Evolutionary conservation across 1,140 invertebrate species (phyloP).

Genomic region (Xylocopa sonorina): DNA sequence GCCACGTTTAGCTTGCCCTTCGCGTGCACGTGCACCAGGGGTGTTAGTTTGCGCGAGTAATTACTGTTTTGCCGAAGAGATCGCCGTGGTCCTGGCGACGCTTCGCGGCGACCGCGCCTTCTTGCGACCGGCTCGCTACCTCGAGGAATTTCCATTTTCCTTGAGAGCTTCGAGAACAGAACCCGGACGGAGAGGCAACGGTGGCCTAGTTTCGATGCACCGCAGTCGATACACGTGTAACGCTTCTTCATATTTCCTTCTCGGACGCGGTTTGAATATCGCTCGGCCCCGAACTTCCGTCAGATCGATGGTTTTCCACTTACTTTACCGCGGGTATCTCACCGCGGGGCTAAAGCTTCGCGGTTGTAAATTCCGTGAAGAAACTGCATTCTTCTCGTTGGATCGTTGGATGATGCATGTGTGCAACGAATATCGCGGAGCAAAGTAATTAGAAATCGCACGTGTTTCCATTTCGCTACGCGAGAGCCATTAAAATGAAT

Average conservation of each 20-base stretch:
- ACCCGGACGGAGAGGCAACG: neutral
- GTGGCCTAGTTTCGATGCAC: conserved; percentile 38
- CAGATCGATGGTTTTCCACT: conserved; percentile 9
- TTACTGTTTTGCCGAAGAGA: neutral
- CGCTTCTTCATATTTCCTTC: conserved; percentile 42
- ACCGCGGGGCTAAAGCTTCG: neutral
- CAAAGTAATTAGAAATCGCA: too few relatives aligned
- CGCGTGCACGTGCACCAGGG: too few relatives aligned
- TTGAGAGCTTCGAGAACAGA: conserved; percentile 37
- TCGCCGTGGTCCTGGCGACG: neutral
- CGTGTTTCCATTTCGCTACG: too few relatives aligned
- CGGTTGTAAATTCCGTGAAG: neutral
- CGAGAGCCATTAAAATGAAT: too few relatives aligned
- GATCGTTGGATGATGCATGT: too few relatives aligned
- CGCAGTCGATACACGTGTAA: conserved; percentile 49
- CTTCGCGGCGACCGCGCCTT: neutral
- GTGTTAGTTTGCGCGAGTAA: neutral
- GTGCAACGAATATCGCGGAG: too few relatives aligned
- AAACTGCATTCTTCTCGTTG: neutral
- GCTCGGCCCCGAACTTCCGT: conserved; percentile 1
- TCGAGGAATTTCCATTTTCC: conserved; percentile 45
- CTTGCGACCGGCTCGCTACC: neutral
- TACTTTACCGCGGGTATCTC: neutral
- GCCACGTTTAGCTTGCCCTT: neutral
- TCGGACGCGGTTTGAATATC: conserved; percentile 44